Base-by-base conservation (phyloP, 2,888 invertebrate species). In the Campaea margaritaria region DNA sequence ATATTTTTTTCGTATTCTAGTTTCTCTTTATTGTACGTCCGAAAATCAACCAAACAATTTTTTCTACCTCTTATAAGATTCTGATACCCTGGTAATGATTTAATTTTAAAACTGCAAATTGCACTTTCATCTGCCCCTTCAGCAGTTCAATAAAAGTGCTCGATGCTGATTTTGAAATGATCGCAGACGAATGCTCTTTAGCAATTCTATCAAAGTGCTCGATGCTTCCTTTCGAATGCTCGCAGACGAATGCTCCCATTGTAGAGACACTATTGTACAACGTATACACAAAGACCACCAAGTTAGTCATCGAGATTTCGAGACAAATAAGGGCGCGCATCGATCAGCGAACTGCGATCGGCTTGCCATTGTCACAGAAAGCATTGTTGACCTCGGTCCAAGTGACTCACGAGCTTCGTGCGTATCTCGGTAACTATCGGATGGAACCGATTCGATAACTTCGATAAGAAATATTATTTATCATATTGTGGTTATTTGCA, bases 281-380 rank as follows among this genome's bases (percentile, higher is more conserved):
- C 1, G 2, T 31, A 9, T 31, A 62, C 54, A 64, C 64, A 66
- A 69, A 67, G 63, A 36, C 45, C 44, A 39, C 36, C 14, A 66
- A 50, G 65, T 79, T 80, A 80, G 76, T 83, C 81, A 81, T 72
- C 68, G 66, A 65, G 68, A 69, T 80, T 81, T 72, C 68, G 66
- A 65, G 68, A 69, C 66, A 58, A 73, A 75, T 73, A 81, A 75
- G 78, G 76, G 70, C 71, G 64, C 65, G 66, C 56, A 65, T 61
- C 70, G 67, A 73, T 75, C 74, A 70, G 66, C 70, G 62, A 76
- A 74, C 70, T 70, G 68, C 57, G 36, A 42, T 45, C 36, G 44
- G 43, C 28, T 39, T 43, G 69, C 69, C 70, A 74, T 76, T 79
- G 77, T 79, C 49, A 74, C 83, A 81, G 83, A 85, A 84, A 85